Conservation (phyloP, 2,113 vertebrate species). For the Bambusicola thoracicus region DNA sequence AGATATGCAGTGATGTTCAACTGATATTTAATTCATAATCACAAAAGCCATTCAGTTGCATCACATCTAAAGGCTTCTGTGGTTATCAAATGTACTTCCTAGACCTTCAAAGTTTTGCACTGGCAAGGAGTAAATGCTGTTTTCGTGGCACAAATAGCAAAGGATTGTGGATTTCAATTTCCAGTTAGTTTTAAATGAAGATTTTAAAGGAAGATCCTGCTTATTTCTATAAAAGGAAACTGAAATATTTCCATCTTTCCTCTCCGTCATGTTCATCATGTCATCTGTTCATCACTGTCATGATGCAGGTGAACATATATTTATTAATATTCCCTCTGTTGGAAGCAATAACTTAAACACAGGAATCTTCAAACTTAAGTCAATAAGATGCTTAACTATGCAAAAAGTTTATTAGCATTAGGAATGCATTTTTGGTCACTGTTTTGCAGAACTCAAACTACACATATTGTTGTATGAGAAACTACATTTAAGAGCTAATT, state of each 20-base stretch:
- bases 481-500: not conserved
- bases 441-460: not conserved
- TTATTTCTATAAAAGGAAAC: not conserved
- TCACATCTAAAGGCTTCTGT: not conserved
- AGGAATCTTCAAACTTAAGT: not conserved
- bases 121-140: not conserved
- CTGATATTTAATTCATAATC: not conserved
- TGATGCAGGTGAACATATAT: not conserved
- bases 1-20: not conserved
- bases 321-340: not conserved
- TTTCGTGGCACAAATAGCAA: not conserved
- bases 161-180: not conserved
- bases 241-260: not conserved
- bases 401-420: not conserved
- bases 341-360: not conserved
- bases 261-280: too few relatives aligned
- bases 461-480: not conserved
- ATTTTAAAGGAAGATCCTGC: fast-evolving
- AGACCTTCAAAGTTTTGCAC: not conserved
- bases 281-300: too few relatives aligned
- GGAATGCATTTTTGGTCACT: not conserved
- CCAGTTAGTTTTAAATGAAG: not conserved
- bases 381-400: not conserved
- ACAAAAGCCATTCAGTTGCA: not conserved
- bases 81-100: not conserved